Percentiles rank a stretch among this genome's conserved stretches.
These are phyloP conservation scores for Cryptocheilus praepositus DNA, from an alignment of 2,888 invertebrate species.

Conservation along the genomic window DNA sequence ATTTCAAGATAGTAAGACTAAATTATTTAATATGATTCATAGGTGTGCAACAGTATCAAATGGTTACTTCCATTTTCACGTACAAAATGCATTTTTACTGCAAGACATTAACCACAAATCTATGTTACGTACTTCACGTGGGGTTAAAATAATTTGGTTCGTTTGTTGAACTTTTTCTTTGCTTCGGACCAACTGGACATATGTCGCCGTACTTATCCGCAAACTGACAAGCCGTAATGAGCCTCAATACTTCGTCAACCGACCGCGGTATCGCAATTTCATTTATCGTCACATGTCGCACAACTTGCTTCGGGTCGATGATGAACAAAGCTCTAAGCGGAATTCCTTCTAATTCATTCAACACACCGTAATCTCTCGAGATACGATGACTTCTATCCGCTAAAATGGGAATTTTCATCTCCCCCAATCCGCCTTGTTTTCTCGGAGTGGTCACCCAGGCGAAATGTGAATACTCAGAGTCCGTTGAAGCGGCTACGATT, in stretches of 20 bases:
- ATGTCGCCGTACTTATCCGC: conserved; percentile 91
- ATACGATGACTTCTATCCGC: conserved; percentile 93
- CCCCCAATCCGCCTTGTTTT: conserved; percentile 86
- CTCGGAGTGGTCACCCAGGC: conserved; percentile 59
- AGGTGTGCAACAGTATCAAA: background rate
- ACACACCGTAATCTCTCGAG: conserved; percentile 89
- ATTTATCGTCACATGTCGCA: conserved; percentile 95
- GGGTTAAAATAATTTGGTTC: conserved; percentile 25
- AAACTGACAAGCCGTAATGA: conserved; percentile 96
- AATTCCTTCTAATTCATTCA: conserved; percentile 91
- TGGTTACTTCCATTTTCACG: background rate
- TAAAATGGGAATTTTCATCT: conserved; percentile 93
- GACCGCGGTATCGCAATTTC: conserved; percentile 94
- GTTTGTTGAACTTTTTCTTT: background rate
- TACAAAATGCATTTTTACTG: background rate
- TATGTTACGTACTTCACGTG: background rate
- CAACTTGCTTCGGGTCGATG: conserved; percentile 88
- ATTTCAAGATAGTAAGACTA: too few species aligned
- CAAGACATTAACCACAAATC: background rate
- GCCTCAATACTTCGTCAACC: conserved; percentile 93
- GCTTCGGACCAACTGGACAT: conserved; percentile 48
- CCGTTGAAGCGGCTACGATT: conserved; percentile 59
- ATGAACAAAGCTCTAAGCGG: conserved; percentile 95
- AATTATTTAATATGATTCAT: background rate
- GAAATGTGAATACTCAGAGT: conserved; percentile 56